Evolutionary conservation across 2,113 vertebrate genomes (phyloP), one percentile per base, ranked within the genome.

Genomic region (Perca schrenkii): DNA sequence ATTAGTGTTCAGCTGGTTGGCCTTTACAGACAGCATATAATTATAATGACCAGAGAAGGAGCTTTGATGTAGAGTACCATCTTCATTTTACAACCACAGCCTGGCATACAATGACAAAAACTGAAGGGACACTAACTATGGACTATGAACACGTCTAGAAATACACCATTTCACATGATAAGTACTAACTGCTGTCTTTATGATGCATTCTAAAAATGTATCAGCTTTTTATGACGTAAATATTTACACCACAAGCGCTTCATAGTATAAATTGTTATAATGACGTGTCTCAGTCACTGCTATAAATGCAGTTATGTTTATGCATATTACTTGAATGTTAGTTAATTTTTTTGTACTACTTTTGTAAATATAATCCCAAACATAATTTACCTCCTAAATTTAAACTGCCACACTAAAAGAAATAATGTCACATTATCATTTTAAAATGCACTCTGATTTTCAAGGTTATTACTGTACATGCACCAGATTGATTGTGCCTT

Each of bases 31-130:
- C 15, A 65, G 62, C 34, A 76, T 43, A 49, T 22, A 8, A 28
- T 85, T 53, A 56, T 66, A 85, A 83, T 79, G 66, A 46, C 58
- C 57, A 77, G 50, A 84, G 50, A 34, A 81, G 66, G 69, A 65
- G 53, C 62, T 54, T 77, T 62, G 70, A 67, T 67, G 49, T 22
- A 49, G 49, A 74, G 49, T 3, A 14, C 3, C 1, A 15, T 72
- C 65, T 68, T 52, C 34, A 83, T 80, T 79, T 79, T 76, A 82
- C 64, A 68, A 71, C 52, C 63, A 31, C 22, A 69, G 8, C 5
- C 6, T 40, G 19, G 36, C 46, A 21, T 7, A 49, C 22, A 65
- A 34, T 56, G 40, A 65, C 63, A 74, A 53, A 49, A 61, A 75
- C 25, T 34, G n/a, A 7, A 52, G 12, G 4, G 50, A 66, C 28